phyloP scores from a whole-genome alignment of 2,888 invertebrate species.

The Notocelia uddmanniana region DNA sequence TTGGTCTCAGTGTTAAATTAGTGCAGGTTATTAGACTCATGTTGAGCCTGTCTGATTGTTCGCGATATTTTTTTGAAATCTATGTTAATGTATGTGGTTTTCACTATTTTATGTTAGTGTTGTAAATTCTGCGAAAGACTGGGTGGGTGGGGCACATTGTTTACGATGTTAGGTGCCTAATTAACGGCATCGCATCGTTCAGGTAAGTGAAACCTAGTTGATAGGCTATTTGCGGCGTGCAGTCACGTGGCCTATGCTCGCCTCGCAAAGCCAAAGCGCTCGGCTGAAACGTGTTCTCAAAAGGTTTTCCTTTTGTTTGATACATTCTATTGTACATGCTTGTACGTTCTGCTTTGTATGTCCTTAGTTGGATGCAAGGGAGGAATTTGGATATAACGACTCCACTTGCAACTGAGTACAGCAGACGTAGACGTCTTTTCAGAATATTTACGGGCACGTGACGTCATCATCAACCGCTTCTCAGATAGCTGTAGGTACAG shows the following conservation, averaged over 20 bases:
- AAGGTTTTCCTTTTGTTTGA: constrained; percentile 32
- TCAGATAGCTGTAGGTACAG: neutral
- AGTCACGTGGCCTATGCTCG: constrained; percentile 29
- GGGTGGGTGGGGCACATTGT: neutral
- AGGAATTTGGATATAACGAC: neutral
- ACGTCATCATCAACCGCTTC: neutral
- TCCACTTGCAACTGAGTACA: neutral
- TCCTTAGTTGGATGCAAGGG: constrained; percentile 12
- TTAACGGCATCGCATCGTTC: neutral
- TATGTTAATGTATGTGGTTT: too few species aligned
- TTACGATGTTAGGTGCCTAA: neutral
- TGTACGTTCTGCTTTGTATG: constrained; percentile 15
- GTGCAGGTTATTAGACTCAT: too few species aligned
- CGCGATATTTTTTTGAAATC: too few species aligned
- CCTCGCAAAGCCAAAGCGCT: neutral
- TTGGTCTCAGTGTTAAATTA: too few species aligned
- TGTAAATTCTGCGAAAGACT: neutral
- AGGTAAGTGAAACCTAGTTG: constrained; percentile 12
- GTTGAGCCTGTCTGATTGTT: too few species aligned
- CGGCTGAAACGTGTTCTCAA: constrained; percentile 22
- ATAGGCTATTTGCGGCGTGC: constrained; percentile 28
- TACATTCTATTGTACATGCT: constrained; percentile 5
- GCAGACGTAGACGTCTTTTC: neutral
- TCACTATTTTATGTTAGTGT: neutral
- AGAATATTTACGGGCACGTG: neutral